phyloP scores from a whole-genome alignment of 2,113 vertebrate genomes.

The Holacanthus passer region DNA sequence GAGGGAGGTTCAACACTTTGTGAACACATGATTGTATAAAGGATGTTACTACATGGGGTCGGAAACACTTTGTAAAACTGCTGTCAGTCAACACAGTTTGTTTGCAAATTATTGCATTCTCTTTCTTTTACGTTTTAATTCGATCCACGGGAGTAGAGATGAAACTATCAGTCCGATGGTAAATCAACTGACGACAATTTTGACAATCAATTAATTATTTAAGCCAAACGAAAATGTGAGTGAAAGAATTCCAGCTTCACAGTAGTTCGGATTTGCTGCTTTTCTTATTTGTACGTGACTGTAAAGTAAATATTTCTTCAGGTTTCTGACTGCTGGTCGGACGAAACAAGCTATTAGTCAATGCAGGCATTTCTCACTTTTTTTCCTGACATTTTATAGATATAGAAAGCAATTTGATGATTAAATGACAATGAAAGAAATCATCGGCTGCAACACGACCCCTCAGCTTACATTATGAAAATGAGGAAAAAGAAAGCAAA shows the following conservation, averaged over 20 bases:
- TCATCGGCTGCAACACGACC: neutral
- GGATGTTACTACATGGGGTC: no score
- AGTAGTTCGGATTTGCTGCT: neutral
- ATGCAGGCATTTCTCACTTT: neutral
- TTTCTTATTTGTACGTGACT: neutral
- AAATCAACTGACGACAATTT: neutral
- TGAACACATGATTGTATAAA: no score
- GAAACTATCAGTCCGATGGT: neutral
- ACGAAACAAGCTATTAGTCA: no score
- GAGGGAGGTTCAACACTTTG: no score
- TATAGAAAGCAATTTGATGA: neutral
- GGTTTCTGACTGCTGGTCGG: neutral
- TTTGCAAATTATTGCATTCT: no score
- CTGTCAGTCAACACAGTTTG: no score
- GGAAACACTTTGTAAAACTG: no score
- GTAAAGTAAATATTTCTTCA: neutral
- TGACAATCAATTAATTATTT: neutral
- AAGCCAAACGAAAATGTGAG: neutral
- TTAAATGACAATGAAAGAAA: conserved; percentile 4
- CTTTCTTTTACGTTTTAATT: no score
- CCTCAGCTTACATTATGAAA: neutral
- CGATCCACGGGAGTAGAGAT: no score
- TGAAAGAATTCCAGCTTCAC: neutral
- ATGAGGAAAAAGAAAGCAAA: neutral
- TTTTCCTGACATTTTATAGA: neutral